Conservation (phyloP, 1,140 invertebrate genomes). For the Ylistrum balloti region DNA sequence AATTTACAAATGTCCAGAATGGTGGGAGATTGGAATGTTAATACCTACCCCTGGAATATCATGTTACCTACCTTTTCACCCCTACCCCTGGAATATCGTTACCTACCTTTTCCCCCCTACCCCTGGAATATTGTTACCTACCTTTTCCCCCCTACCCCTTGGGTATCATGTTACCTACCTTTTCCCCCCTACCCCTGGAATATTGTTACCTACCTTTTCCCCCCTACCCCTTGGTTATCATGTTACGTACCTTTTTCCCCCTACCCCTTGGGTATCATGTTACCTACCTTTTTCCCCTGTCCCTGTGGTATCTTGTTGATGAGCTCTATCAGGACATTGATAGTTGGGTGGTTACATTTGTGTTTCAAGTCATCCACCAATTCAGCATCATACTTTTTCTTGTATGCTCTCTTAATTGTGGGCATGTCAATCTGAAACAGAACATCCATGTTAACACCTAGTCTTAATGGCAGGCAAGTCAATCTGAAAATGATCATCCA, state of each 20-base stretch:
- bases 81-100: neutral
- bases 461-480: too few relatives aligned
- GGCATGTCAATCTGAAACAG: slow-evolving; percentile 73
- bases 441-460: neutral
- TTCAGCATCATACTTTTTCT: slow-evolving; percentile 77
- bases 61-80: slow-evolving; percentile 46
- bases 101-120: slow-evolving; percentile 49
- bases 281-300: slow-evolving; percentile 52
- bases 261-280: slow-evolving; percentile 55
- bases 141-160: neutral
- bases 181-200: neutral
- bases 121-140: neutral
- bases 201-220: neutral
- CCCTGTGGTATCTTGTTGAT: slow-evolving; percentile 61
- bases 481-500: too few relatives aligned
- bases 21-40: too few relatives aligned
- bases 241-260: slow-evolving; percentile 41
- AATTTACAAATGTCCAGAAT: too few relatives aligned
- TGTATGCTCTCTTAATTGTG: slow-evolving; percentile 74
- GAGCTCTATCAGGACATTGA: slow-evolving; percentile 69
- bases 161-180: slow-evolving; percentile 52
- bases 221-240: neutral
- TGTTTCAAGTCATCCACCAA: slow-evolving; percentile 72
- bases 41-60: slow-evolving; percentile 33
- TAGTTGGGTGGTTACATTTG: slow-evolving; percentile 68